Percentiles rank a stretch among this genome's conserved stretches.
Evolutionary conservation across 2,888 invertebrate genomes (phyloP).

Genomic region (Acanthococcus lagerstroemiae): DNA sequence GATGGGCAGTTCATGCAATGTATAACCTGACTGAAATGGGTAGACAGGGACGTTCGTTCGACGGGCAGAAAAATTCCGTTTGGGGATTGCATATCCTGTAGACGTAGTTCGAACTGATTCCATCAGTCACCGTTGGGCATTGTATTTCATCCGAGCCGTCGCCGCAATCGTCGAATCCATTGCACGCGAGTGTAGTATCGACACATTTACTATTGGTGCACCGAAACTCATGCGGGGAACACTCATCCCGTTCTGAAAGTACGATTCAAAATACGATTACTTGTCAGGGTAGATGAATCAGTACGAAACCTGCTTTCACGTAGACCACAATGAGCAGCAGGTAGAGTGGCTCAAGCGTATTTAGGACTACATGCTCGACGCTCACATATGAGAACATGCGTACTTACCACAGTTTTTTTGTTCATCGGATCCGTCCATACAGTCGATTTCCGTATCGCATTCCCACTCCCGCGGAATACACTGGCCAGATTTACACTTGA

Average conservation of each 20-base stretch:
- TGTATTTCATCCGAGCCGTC: constrained; percentile 33
- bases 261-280: too few relatives aligned
- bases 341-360: background rate
- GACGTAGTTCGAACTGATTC: background rate
- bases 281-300: too few relatives aligned
- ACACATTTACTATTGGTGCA: constrained; percentile 51
- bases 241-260: background rate
- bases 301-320: too few relatives aligned
- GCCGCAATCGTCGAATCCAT: constrained; percentile 40
- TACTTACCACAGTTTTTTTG: constrained; percentile 44
- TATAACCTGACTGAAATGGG: constrained; percentile 31
- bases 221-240: constrained; percentile 39
- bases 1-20: too few relatives aligned
- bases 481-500: constrained; percentile 40
- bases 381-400: background rate
- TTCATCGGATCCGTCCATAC: constrained; percentile 41
- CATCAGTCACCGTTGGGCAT: background rate
- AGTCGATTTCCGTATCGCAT: constrained; percentile 43
- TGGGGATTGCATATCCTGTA: constrained; percentile 29
- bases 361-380: background rate
- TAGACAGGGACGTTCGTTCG: constrained; percentile 39
- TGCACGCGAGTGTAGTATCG: constrained; percentile 42
- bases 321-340: too few relatives aligned
- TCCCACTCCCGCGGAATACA: constrained; percentile 43
- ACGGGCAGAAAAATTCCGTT: constrained; percentile 38